Evolutionary conservation across 2,797 vertebrate species (phyloP).

Genomic region (Taeniopygia guttata): DNA sequence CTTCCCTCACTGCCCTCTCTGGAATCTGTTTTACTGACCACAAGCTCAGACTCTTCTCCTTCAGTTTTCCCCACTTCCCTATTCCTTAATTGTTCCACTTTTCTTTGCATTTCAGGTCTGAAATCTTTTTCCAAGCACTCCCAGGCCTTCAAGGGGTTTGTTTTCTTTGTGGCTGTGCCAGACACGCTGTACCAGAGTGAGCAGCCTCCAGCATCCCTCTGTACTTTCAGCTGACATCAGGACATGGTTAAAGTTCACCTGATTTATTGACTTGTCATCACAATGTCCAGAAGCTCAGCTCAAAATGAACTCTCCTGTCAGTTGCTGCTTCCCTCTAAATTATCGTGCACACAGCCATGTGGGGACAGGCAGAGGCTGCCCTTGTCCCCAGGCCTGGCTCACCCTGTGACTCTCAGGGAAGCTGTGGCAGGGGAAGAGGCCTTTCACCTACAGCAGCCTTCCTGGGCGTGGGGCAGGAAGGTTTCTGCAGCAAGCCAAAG

Average conservation of each 20-base stretch:
- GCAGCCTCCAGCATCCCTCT: background rate
- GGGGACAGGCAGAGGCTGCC: background rate
- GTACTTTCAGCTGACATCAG: background rate
- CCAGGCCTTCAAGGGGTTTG: background rate
- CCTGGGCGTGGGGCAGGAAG: background rate
- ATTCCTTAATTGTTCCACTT: background rate
- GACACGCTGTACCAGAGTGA: accelerated
- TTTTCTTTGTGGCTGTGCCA: background rate
- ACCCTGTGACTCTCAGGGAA: accelerated
- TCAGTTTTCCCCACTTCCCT: background rate
- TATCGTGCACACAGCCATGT: accelerated
- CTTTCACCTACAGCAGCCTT: background rate
- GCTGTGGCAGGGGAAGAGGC: background rate
- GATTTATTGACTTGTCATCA: background rate
- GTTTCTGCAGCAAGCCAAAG: background rate
- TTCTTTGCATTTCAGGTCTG: background rate
- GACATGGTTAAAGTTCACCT: background rate
- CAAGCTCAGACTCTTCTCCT: background rate
- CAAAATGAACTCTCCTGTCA: background rate
- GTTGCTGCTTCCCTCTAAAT: background rate
- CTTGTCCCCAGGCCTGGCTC: background rate
- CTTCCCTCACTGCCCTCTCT: background rate
- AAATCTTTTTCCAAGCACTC: background rate
- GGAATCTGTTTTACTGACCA: background rate
- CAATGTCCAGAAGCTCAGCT: background rate